Percentiles rank a stretch among this genome's conserved stretches.
phyloP scores from a whole-genome alignment of 2,797 vertebrate genomes.

The Macroramphosus scolopax region DNA sequence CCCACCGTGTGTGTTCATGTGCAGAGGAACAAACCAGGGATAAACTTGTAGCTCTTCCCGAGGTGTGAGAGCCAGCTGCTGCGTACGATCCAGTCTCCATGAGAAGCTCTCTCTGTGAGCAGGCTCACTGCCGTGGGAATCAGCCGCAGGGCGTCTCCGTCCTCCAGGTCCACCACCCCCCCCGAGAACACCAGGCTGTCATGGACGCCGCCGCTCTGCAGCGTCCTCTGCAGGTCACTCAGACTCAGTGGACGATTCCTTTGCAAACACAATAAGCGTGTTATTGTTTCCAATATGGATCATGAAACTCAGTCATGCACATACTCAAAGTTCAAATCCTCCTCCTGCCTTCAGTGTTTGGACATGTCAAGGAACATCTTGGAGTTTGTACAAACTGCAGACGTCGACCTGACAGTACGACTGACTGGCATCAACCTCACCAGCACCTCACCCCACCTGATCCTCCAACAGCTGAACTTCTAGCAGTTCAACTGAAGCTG shows the following conservation, averaged over 20 bases:
- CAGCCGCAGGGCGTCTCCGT: slow-evolving; percentile 79
- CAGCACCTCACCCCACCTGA: too few species aligned
- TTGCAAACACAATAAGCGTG: slow-evolving; percentile 16
- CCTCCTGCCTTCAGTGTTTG: too few species aligned
- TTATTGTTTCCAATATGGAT: neutral
- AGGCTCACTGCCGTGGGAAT: slow-evolving; percentile 84
- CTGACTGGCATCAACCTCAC: too few species aligned
- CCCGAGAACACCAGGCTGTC: slow-evolving; percentile 81
- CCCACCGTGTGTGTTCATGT: neutral
- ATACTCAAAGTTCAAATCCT: too few species aligned
- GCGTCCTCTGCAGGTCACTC: slow-evolving; percentile 83
- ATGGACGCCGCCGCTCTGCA: slow-evolving; percentile 77
- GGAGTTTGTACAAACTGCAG: too few species aligned
- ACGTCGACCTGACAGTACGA: too few species aligned
- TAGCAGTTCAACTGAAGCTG: too few species aligned
- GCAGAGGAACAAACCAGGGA: slow-evolving; percentile 62
- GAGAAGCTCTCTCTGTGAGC: slow-evolving; percentile 87
- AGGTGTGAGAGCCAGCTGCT: slow-evolving; percentile 89
- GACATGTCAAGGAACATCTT: too few species aligned
- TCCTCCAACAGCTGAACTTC: too few species aligned
- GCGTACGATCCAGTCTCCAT: slow-evolving; percentile 91
- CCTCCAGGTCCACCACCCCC: slow-evolving; percentile 68
- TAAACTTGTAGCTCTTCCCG: slow-evolving; percentile 76
- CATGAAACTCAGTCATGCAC: too few species aligned
- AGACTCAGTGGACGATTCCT: slow-evolving; percentile 88